phyloP scores from a whole-genome alignment of 2,888 invertebrate species.

The Aphodius granarius region DNA sequence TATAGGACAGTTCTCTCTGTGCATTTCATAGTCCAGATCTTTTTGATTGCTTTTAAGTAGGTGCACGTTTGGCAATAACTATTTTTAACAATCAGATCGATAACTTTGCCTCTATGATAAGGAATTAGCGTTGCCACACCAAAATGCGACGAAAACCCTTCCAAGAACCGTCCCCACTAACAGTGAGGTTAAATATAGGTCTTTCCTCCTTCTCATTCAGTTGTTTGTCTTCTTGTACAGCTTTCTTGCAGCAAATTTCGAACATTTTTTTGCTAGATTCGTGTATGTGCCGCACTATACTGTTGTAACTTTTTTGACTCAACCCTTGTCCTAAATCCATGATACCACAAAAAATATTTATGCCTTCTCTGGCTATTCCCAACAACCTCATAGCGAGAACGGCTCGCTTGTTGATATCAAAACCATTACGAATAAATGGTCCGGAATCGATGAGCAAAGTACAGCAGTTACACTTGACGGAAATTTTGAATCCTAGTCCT shows the following conservation, averaged over 20 bases:
- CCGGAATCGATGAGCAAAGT: not conserved
- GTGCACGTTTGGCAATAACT: constrained; percentile 20
- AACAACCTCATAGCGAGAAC: not conserved
- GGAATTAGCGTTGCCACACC: not conserved
- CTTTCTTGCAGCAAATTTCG: too few species aligned
- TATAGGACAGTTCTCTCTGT: constrained; percentile 22
- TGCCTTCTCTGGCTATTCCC: too few species aligned
- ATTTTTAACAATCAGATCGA: constrained; percentile 12
- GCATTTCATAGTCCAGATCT: constrained; percentile 20
- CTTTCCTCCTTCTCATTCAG: not conserved
- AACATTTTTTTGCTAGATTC: too few species aligned
- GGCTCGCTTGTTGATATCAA: not conserved
- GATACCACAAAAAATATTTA: not conserved
- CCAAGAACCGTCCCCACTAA: not conserved
- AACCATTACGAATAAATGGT: not conserved
- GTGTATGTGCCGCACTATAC: not conserved
- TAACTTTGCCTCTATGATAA: not conserved
- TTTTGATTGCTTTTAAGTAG: constrained; percentile 11
- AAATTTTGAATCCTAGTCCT: not conserved
- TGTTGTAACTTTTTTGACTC: not conserved
- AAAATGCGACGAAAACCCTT: not conserved
- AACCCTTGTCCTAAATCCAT: not conserved
- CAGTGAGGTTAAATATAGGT: not conserved
- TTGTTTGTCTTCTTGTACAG: too few species aligned
- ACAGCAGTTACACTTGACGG: not conserved